phyloP scores from a whole-genome alignment of 2,113 vertebrate genomes.

The Aegotheles bennettii region DNA sequence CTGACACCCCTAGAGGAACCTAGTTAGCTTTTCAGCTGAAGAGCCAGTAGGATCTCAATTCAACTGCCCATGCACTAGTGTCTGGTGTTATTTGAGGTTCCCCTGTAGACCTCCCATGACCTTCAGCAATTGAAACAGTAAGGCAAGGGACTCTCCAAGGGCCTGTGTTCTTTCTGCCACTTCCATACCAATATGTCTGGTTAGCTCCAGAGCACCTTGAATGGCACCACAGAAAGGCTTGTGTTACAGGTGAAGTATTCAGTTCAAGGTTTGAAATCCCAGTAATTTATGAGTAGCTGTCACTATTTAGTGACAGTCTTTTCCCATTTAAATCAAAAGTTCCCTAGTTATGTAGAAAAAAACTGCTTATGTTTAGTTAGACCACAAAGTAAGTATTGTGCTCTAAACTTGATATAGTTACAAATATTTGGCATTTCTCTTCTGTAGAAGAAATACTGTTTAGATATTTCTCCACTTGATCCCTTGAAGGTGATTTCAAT shows the following conservation, averaged over 20 bases:
- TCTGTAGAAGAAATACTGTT: neutral
- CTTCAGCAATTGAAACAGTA: neutral
- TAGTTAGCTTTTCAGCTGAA: neutral
- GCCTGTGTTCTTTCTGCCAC: accelerated
- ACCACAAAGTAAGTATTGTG: neutral
- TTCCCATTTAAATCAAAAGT: neutral
- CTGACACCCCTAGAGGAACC: neutral
- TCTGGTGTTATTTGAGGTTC: neutral
- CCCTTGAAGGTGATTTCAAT: neutral
- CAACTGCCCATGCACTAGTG: neutral
- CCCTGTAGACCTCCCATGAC: neutral
- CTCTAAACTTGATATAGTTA: neutral
- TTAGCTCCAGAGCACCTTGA: neutral
- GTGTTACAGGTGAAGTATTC: neutral
- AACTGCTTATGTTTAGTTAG: neutral
- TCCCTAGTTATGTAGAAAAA: neutral
- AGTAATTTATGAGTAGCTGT: neutral
- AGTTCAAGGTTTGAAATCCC: neutral
- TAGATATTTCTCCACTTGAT: neutral
- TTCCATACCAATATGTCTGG: neutral
- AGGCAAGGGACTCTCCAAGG: neutral
- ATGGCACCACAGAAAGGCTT: neutral
- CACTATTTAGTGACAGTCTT: neutral
- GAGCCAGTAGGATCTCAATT: neutral
- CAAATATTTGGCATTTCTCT: neutral